Evolutionary conservation across 2,797 vertebrate species (phyloP).

Genomic region (Chiroxiphia lanceolata): DNA sequence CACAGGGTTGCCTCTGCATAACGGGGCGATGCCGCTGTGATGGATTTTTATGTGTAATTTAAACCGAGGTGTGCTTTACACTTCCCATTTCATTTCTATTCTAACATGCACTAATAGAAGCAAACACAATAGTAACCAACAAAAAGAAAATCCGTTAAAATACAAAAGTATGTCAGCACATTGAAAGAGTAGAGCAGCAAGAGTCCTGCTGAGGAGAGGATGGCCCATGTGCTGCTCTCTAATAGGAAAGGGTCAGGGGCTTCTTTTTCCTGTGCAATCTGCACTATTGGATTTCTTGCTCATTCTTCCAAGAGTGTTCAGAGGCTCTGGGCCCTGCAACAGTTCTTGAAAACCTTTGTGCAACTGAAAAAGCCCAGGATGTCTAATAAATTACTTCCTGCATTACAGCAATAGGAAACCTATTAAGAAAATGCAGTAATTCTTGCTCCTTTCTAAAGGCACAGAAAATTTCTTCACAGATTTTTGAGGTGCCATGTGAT

Average conservation of each 20-base stretch:
- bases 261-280: background rate
- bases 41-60: background rate
- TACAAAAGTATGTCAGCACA: background rate
- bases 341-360: background rate
- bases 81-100: constrained; percentile 40
- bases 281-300: background rate
- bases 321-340: background rate
- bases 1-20: background rate
- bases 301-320: background rate
- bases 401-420: background rate
- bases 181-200: background rate
- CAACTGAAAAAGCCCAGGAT: background rate
- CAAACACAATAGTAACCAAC: constrained; percentile 23
- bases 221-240: background rate
- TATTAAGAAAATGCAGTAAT: background rate
- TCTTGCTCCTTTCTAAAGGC: background rate
- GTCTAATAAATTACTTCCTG: background rate
- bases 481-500: background rate
- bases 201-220: background rate
- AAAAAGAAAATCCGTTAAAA: constrained; percentile 24
- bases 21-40: background rate
- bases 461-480: background rate
- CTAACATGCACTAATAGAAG: constrained; percentile 25
- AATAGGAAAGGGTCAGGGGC: background rate
- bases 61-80: background rate